Evolutionary conservation across 2,113 vertebrate genomes (phyloP).

Genomic region (Eulemur rufifrons): DNA sequence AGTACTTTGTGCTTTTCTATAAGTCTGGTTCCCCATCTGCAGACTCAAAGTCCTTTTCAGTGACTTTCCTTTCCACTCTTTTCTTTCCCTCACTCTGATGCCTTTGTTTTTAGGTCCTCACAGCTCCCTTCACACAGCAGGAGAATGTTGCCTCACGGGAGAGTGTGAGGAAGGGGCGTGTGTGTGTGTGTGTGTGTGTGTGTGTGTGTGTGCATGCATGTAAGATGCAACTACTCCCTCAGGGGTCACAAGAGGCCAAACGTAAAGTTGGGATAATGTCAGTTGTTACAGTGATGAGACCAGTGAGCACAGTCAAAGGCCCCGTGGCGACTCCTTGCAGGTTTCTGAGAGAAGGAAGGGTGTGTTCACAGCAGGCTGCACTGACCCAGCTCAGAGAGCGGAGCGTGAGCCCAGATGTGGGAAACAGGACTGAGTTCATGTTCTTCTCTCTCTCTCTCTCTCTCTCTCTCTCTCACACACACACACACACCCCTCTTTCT

Average conservation of each 20-base stretch:
- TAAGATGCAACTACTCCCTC: background rate
- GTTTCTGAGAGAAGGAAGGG: background rate
- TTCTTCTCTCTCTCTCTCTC: background rate
- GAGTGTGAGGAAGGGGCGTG: background rate
- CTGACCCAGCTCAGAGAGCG: background rate
- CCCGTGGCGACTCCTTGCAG: background rate
- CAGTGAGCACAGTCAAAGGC: background rate
- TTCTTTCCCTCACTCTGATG: background rate
- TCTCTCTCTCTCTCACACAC: background rate
- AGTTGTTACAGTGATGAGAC: background rate
- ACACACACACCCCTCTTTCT: background rate
- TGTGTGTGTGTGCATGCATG: background rate
- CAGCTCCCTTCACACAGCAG: background rate
- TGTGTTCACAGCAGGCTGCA: background rate
- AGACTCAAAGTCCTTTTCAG: background rate
- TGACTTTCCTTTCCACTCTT: background rate
- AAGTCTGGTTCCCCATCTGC: slow-evolving; percentile 3
- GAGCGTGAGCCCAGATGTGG: background rate
- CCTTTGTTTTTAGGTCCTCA: background rate
- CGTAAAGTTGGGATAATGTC: background rate
- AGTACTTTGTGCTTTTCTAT: slow-evolving; percentile 16
- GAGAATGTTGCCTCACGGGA: background rate
- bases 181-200: background rate
- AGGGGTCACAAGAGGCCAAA: background rate
- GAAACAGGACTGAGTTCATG: background rate